Evolutionary conservation across 2,888 invertebrate genomes (phyloP).

Genomic region (Gryllus longicercus): DNA sequence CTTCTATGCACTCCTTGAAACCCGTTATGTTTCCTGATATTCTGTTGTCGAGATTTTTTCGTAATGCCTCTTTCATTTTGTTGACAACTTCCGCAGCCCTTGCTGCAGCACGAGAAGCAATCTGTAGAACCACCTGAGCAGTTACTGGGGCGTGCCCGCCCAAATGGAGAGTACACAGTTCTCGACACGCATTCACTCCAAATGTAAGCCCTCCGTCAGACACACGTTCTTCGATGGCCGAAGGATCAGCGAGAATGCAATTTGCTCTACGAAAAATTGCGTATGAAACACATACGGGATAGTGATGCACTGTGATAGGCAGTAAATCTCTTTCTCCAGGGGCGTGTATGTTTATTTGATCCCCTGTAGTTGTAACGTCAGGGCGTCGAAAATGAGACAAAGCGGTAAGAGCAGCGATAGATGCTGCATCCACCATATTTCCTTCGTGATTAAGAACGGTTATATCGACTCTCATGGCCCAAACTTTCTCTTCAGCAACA

Average conservation of each 20-base stretch:
- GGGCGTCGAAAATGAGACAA: slow-evolving; percentile 88
- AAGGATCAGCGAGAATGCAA: slow-evolving; percentile 75
- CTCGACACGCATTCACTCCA: slow-evolving; percentile 86
- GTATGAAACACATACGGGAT: slow-evolving; percentile 85
- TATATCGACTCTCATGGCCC: slow-evolving; percentile 82
- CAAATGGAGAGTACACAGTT: slow-evolving; percentile 82
- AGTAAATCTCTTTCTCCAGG: slow-evolving; percentile 82
- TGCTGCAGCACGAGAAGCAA: slow-evolving; percentile 63
- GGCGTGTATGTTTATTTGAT: slow-evolving; percentile 78
- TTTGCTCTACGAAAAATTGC: slow-evolving; percentile 74
- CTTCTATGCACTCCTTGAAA: not conserved
- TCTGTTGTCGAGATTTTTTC: slow-evolving; percentile 56
- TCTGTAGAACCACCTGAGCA: slow-evolving; percentile 63
- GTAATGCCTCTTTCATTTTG: slow-evolving; percentile 62
- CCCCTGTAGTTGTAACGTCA: slow-evolving; percentile 81
- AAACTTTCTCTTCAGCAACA: slow-evolving; percentile 85
- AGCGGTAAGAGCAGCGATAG: slow-evolving; percentile 83
- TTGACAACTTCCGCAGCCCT: slow-evolving; percentile 65
- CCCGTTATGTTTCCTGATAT: not conserved
- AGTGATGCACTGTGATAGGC: slow-evolving; percentile 84
- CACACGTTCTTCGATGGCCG: slow-evolving; percentile 76
- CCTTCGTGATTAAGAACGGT: slow-evolving; percentile 91
- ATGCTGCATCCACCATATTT: slow-evolving; percentile 83
- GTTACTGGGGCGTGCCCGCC: slow-evolving; percentile 68
- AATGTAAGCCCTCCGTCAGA: slow-evolving; percentile 78